Base-by-base conservation (phyloP, 2,888 invertebrate genomes). In the Teleogryllus oceanicus region DNA sequence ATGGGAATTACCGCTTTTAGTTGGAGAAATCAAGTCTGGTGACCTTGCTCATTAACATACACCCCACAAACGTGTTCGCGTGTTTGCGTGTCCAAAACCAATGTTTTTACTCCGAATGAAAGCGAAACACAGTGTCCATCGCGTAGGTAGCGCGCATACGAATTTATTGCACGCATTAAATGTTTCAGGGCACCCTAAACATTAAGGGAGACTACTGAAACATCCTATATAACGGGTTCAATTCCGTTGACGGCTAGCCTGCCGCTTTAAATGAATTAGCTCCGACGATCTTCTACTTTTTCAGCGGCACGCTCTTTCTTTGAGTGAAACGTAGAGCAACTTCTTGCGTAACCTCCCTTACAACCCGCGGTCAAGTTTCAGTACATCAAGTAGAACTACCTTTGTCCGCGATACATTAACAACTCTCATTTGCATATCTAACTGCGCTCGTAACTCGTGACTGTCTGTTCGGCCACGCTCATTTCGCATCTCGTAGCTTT, bases 231-330 rank as follows among this genome's bases (percentile, higher is more conserved):
- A 62, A 62, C 16, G n/a, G 62, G 62, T n/a, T n/a, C 16, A 62
- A n/a, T 62, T 62, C 16, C 62, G n/a, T n/a, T 62, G n/a, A n/a
- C 16, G 62, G n/a, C 62, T 18, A 62, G 5, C 62, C n/a, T 62
- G 16, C 62, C n/a, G 62, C 62, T 62, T 62, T 62, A 62, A 62
- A 62, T 62, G 62, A n/a, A 62, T 62, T 62, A 62, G 62, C n/a
- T 18, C 62, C 62, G 62, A 62, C 62, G 13, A 62, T n/a, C 62
- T 62, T 62, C 62, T n/a, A 62, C 16, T 62, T 62, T 62, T 62
- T 13, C n/a, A 18, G 16, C 62, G 62, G 16, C 13, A n/a, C n/a
- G 16, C n/a, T n/a, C 11, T 62, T 62, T 62, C n/a, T n/a, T n/a
- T 62, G 16, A 13, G 62, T 62, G 16, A 18, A 62, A 62, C n/a